Evolutionary conservation across 2,888 invertebrate genomes (phyloP), one percentile per base, ranked within the genome.

Genomic region (Philonicus albiceps): DNA sequence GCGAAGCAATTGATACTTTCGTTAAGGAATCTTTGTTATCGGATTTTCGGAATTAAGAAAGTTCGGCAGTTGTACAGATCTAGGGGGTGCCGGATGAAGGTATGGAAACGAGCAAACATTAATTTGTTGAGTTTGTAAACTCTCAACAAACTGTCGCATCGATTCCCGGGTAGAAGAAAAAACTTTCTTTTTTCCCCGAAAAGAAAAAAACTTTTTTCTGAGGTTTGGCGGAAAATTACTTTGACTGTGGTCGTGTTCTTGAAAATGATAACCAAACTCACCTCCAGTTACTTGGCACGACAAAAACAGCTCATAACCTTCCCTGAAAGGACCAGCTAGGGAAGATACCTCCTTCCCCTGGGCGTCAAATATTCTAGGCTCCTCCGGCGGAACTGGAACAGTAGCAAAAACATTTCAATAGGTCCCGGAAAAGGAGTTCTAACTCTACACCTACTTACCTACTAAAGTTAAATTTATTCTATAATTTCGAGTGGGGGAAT

Each of bases 221-320:
- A 30, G 27, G 49, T 80, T 22, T 43, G 80, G 80, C 27, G 80
- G 34, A 31, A 49, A 80, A 80, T 80, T 37, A 27, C 43, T 7
- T 64, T 1, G 11, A 27, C 64, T 64, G 3, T 22, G 27, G 19
- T 6, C 27, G 8, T 64, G 6, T 55, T 7, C 27, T 27, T 64
- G 88, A 89, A 89, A 89, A 78, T 22, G 31, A 40, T 11, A 53
- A 53, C 43, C 43, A 19, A 88, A 87, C 93, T 94, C 93, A 97
- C 97, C 98, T 93, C 97, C 97, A 89, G 94, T 94, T 87, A 97
- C 97, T 93, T 96, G 96, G 92, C 98, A 98, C 88, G 96, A 96
- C 87, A 98, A 93, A 89, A 96, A 95, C 87, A 98, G 93, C 90
- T 96, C 96, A 90, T 96, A 96, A 85, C 97, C 97, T 93, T 98